A percentile compares a stretch with the other conserved stretches of the same genome.
Conservation (phyloP, 2,888 invertebrate genomes). For the Eristalis intricaria region DNA sequence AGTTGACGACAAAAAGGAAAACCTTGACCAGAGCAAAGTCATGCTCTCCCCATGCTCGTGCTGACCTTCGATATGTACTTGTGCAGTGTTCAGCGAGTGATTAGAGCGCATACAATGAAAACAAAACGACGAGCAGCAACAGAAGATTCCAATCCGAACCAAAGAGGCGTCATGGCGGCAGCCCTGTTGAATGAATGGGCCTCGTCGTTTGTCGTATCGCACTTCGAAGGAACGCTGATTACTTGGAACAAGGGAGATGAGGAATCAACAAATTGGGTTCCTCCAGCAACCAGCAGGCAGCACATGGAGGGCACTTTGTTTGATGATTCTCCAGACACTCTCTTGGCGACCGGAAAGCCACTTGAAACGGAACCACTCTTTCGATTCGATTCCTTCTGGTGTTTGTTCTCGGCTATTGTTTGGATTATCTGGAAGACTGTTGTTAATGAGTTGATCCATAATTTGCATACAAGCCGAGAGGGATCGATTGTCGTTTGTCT, state of each 20-base stretch:
- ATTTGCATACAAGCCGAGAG: background rate
- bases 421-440: background rate
- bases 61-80: conserved; percentile 26
- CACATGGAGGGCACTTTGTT: conserved; percentile 4
- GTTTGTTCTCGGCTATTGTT: conserved; percentile 1
- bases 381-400: background rate
- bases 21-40: conserved; percentile 38
- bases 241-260: conserved; percentile 15
- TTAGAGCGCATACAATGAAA: background rate
- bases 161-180: conserved; percentile 11
- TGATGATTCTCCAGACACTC: conserved; percentile 11
- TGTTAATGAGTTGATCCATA: conserved; percentile 9
- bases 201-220: background rate
- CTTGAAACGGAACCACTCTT: conserved; percentile 19
- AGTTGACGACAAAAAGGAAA: conserved; percentile 18
- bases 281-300: background rate
- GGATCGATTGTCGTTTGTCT: background rate
- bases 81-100: background rate
- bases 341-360: conserved; percentile 33
- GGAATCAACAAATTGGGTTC: conserved; percentile 17
- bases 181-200: conserved; percentile 9
- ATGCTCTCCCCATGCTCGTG: conserved; percentile 16
- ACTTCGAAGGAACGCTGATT: conserved; percentile 29
- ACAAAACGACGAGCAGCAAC: background rate
- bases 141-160: background rate